A percentile compares a stretch with the other conserved stretches of the same genome.
These are phyloP conservation scores for Ceuthmochares aereus DNA, from an alignment of 2,113 vertebrate species.

Conservation along the genomic window DNA sequence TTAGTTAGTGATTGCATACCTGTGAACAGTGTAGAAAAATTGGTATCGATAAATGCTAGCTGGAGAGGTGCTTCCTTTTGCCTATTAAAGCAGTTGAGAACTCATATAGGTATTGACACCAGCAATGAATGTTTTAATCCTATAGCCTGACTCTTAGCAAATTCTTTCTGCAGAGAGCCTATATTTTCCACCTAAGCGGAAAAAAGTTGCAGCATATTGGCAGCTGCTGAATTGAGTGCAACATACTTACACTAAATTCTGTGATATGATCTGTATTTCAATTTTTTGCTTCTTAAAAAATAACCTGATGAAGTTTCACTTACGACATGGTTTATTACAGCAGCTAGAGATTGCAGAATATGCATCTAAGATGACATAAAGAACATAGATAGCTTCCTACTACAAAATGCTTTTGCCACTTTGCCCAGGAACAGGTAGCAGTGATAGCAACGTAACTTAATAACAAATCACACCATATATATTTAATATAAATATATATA, in stretches of 20 bases:
- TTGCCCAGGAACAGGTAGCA: neutral
- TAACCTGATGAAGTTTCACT: neutral
- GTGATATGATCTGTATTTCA: neutral
- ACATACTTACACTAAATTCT: neutral
- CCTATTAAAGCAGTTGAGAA: neutral
- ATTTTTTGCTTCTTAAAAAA: neutral
- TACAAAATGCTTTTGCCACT: constrained; percentile 16
- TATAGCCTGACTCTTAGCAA: neutral
- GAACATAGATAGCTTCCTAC: neutral
- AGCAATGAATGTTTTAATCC: neutral
- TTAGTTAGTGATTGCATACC: neutral
- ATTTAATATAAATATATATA: constrained; percentile 41
- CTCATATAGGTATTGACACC: neutral
- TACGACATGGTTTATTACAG: neutral
- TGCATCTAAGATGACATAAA: neutral
- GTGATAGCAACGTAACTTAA: constrained; percentile 13
- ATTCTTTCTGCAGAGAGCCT: neutral
- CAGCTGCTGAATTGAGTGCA: neutral
- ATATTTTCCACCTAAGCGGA: neutral
- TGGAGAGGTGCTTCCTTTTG: neutral
- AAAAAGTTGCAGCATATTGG: neutral
- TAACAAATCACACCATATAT: constrained; percentile 26
- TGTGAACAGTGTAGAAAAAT: neutral
- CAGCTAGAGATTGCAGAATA: neutral
- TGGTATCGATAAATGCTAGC: neutral